A percentile compares a stretch with the other conserved stretches of the same genome.
These are phyloP conservation scores for Troglohyphantes excavatus DNA, from an alignment of 2,888 invertebrate species.

Conservation along the genomic window DNA sequence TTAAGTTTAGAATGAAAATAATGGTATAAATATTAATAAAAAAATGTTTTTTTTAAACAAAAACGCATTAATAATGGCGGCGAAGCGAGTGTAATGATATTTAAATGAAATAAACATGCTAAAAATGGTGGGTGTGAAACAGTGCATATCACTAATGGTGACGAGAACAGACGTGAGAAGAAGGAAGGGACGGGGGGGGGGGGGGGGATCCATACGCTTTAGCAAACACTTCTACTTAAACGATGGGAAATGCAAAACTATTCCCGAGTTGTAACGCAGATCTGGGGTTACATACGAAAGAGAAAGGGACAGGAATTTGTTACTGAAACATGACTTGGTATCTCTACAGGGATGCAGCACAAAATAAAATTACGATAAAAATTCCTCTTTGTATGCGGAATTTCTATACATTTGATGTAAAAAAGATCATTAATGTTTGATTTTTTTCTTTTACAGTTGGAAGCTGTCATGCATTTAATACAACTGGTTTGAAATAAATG, in stretches of 20 bases:
- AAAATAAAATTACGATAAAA: slow-evolving; percentile 28
- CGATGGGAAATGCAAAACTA: slow-evolving; percentile 51
- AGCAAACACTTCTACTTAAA: slow-evolving; percentile 52
- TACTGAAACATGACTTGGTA: neutral
- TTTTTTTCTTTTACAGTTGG: too few relatives aligned
- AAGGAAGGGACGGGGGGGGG: neutral
- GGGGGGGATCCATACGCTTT: neutral
- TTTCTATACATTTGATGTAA: too few relatives aligned
- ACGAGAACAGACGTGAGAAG: slow-evolving; percentile 20
- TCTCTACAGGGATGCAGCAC: slow-evolving; percentile 5
- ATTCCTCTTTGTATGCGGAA: too few relatives aligned
- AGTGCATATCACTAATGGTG: slow-evolving; percentile 61
- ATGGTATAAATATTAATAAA: slow-evolving; percentile 73
- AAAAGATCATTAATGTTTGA: too few relatives aligned
- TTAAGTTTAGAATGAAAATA: slow-evolving; percentile 56
- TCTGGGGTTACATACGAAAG: slow-evolving; percentile 42
- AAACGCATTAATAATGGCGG: slow-evolving; percentile 54
- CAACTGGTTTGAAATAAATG: too few relatives aligned
- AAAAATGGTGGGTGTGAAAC: slow-evolving; percentile 16
- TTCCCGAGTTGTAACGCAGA: slow-evolving; percentile 11
- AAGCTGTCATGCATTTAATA: too few relatives aligned
- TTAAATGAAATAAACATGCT: slow-evolving; percentile 45
- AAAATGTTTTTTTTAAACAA: slow-evolving; percentile 24
- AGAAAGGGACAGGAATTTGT: slow-evolving; percentile 36
- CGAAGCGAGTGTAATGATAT: slow-evolving; percentile 42